Evolutionary conservation across 2,888 invertebrate species (phyloP).

Genomic region (Apamea monoglypha): DNA sequence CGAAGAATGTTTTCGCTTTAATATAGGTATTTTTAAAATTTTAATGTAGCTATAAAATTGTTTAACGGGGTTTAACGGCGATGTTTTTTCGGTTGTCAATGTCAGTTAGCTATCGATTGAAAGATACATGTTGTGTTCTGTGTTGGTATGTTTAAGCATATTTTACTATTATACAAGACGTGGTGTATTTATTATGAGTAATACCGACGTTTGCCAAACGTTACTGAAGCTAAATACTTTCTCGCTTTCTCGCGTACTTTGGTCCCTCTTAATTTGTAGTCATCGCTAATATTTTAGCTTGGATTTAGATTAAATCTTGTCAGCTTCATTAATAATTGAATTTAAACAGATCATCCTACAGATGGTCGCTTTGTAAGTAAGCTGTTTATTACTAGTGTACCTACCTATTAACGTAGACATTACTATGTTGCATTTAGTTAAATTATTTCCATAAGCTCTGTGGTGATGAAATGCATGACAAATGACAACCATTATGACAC

Average conservation of each 20-base stretch:
- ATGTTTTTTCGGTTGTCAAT: conserved; percentile 48
- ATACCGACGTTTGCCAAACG: conserved; percentile 63
- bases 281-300: conserved; percentile 30
- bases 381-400: neutral
- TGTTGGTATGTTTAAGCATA: conserved; percentile 5
- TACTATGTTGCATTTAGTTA: neutral
- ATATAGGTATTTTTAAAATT: conserved; percentile 56
- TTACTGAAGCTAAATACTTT: conserved; percentile 56
- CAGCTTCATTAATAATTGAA: neutral
- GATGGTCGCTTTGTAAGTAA: neutral
- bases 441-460: neutral
- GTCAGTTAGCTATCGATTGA: conserved; percentile 47
- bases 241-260: conserved; percentile 27
- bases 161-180: conserved; percentile 13
- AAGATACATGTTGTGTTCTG: conserved; percentile 15
- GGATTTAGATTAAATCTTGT: conserved; percentile 1
- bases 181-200: conserved; percentile 54
- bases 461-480: neutral
- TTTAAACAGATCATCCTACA: neutral
- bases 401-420: neutral
- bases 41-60: conserved; percentile 55
- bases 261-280: conserved; percentile 30
- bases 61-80: conserved; percentile 28
- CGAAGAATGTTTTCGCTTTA: conserved; percentile 40
- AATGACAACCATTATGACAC: neutral